Conservation (phyloP, 2,888 invertebrate genomes). For the Agapetus fuscipes region DNA sequence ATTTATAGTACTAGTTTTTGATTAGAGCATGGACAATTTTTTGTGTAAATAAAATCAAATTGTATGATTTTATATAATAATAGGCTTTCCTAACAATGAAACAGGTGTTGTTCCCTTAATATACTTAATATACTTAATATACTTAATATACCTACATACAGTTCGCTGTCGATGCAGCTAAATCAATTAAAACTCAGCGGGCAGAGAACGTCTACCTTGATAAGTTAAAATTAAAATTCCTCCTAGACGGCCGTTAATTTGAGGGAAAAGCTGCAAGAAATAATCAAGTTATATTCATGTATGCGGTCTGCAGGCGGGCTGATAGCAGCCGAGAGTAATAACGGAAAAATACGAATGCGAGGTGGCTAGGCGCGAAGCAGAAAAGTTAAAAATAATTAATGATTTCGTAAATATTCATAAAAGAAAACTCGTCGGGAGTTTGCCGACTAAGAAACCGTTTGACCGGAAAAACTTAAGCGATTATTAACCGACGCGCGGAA, state of each 20-base stretch:
- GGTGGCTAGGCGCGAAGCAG: conserved; percentile 13
- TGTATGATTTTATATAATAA: too few relatives aligned
- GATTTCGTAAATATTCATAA: conserved; percentile 52
- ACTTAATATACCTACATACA: too few relatives aligned
- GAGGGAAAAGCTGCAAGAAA: conserved; percentile 13
- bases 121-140: too few relatives aligned
- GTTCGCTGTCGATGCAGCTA: too few relatives aligned
- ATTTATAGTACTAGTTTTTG: too few relatives aligned
- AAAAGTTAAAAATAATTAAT: conserved; percentile 50
- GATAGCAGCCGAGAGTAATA: conserved; percentile 22
- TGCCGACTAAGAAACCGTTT: conserved; percentile 19
- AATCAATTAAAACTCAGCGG: too few relatives aligned
- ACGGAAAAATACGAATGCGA: conserved; percentile 16
- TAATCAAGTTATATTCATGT: conserved; percentile 20
- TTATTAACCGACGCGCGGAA: conserved; percentile 23
- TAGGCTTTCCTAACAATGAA: too few relatives aligned
- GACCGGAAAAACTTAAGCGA: conserved; percentile 23
- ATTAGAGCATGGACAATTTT: too few relatives aligned
- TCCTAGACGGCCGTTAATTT: conserved; percentile 18
- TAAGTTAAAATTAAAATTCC: too few relatives aligned
- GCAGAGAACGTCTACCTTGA: too few relatives aligned
- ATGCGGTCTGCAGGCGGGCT: conserved; percentile 19
- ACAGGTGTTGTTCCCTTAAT: too few relatives aligned
- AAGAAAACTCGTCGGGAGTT: conserved; percentile 27
- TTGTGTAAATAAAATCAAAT: too few relatives aligned